These are phyloP conservation scores for Volucella bombylans DNA, from an alignment of 2,888 invertebrate genomes.

Conservation along the genomic window DNA sequence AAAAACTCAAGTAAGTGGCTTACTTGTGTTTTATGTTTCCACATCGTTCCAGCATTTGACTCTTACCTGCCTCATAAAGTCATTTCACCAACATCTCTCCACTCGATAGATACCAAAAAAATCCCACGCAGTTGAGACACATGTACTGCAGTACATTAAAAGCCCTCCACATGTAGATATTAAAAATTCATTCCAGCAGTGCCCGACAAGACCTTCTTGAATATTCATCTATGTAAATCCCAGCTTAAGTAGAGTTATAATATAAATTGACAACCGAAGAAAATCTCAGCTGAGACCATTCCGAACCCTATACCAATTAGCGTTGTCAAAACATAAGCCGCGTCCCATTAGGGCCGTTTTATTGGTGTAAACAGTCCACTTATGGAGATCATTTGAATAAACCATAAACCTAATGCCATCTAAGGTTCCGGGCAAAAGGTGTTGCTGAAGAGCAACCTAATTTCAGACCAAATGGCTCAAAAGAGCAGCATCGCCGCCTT, in stretches of 20 bases:
- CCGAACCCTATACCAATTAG: constrained; percentile 41
- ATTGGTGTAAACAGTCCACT: constrained; percentile 46
- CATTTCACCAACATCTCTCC: no score
- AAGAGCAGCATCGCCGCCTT: neutral
- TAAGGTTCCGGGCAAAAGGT: constrained; percentile 2
- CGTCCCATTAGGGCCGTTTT: constrained; percentile 40
- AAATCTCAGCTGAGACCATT: constrained; percentile 6
- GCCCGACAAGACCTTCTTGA: constrained; percentile 6
- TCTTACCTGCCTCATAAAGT: no score
- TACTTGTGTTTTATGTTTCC: no score
- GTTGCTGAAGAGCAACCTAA: constrained; percentile 17
- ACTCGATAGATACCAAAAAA: neutral
- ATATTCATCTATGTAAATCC: constrained; percentile 51
- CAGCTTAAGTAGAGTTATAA: constrained; percentile 11
- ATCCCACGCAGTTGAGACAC: neutral
- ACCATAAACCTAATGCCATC: constrained; percentile 27
- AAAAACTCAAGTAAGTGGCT: no score
- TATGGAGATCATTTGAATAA: constrained; percentile 47
- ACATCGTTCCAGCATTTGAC: no score
- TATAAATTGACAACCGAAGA: constrained; percentile 17
- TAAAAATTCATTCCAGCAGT: neutral
- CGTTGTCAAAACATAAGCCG: constrained; percentile 35
- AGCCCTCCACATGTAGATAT: no score
- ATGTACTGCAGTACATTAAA: neutral
- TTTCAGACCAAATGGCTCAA: neutral